These are phyloP conservation scores for Mythimna loreyi DNA, from an alignment of 2,888 invertebrate species.

Conservation along the genomic window DNA sequence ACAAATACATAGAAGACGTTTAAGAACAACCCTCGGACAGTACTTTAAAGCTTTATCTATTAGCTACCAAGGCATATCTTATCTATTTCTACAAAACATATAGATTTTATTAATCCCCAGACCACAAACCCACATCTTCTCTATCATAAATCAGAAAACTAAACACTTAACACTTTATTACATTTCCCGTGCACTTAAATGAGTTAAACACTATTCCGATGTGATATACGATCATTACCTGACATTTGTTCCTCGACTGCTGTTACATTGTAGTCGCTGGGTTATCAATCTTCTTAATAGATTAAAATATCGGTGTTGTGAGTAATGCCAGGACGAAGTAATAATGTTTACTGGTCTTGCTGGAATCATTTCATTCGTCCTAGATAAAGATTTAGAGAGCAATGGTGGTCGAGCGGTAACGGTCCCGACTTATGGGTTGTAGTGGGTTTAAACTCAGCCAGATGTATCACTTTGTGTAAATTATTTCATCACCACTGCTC, in stretches of 20 bases:
- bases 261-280: slow-evolving; percentile 54
- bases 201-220: slow-evolving; percentile 34
- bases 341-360: slow-evolving; percentile 35
- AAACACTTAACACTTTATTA: slow-evolving; percentile 44
- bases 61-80: too few species aligned
- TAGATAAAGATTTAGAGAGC: slow-evolving; percentile 15
- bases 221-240: slow-evolving; percentile 55
- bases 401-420: too few species aligned
- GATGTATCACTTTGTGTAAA: too few species aligned
- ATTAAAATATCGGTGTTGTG: slow-evolving; percentile 44
- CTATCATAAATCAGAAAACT: slow-evolving; percentile 14
- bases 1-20: too few species aligned
- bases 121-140: slow-evolving; percentile 1
- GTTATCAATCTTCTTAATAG: slow-evolving; percentile 57
- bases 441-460: too few species aligned
- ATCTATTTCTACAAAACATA: not conserved
- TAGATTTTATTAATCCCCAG: not conserved
- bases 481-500: too few species aligned
- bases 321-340: slow-evolving; percentile 35
- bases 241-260: slow-evolving; percentile 46
- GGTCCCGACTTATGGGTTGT: too few species aligned
- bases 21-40: too few species aligned
- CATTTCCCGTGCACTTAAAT: slow-evolving; percentile 28
- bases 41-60: too few species aligned
- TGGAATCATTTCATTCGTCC: slow-evolving; percentile 32